These are phyloP conservation scores for Lapara coniferarum DNA, from an alignment of 2,888 invertebrate species.

Conservation along the genomic window DNA sequence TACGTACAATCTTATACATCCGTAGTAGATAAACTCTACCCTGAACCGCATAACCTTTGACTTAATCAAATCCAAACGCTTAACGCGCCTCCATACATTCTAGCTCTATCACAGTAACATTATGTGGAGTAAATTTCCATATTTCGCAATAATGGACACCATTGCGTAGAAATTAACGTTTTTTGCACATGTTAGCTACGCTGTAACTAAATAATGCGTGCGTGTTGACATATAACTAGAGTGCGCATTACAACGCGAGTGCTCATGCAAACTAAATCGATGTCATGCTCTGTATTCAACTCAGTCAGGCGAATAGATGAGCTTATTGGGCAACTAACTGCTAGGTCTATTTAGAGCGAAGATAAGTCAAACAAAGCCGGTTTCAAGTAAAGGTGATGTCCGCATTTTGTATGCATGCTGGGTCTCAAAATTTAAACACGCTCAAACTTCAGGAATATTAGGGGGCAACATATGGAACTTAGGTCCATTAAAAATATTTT, in stretches of 20 bases:
- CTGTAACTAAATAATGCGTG: constrained; percentile 12
- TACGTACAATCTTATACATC: too few relatives aligned
- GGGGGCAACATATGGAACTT: too few relatives aligned
- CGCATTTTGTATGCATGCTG: too few relatives aligned
- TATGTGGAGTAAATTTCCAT: constrained; percentile 23
- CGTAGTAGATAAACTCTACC: too few relatives aligned
- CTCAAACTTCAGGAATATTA: too few relatives aligned
- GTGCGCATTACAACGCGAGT: constrained; percentile 31
- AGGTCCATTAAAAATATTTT: too few relatives aligned
- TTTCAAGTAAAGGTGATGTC: too few relatives aligned
- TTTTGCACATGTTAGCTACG: constrained; percentile 19
- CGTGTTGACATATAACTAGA: constrained; percentile 43
- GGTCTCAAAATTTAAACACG: too few relatives aligned
- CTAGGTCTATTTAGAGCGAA: background rate
- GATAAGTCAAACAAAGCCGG: background rate
- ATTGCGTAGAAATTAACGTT: constrained; percentile 11
- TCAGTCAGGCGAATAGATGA: constrained; percentile 51
- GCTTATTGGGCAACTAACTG: constrained; percentile 35
- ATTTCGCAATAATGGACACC: constrained; percentile 15
- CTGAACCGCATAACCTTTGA: too few relatives aligned
- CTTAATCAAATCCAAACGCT: background rate
- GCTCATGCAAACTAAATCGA: constrained; percentile 51
- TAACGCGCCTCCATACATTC: background rate
- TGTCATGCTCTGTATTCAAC: constrained; percentile 64
- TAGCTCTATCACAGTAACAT: background rate